phyloP scores from a whole-genome alignment of 2,888 invertebrate species.

The Zelleria hepariella region DNA sequence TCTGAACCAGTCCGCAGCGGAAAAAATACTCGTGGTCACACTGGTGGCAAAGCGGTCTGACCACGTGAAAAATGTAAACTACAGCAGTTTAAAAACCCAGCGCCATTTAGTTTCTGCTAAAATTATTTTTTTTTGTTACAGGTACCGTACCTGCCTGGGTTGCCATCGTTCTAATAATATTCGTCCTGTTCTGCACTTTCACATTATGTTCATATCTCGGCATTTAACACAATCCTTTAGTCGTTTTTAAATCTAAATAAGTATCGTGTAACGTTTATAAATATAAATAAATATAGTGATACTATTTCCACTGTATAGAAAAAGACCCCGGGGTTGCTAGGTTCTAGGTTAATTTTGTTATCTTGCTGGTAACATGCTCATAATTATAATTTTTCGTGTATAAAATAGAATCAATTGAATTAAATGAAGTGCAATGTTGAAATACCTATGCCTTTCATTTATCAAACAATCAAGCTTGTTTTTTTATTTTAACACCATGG shows the following conservation, averaged over 20 bases:
- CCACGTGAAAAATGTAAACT: too few relatives aligned
- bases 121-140: constrained; percentile 48
- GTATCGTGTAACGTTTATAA: constrained; percentile 11
- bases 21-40: too few relatives aligned
- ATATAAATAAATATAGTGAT: constrained; percentile 3
- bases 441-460: too few relatives aligned
- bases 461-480: constrained; percentile 17
- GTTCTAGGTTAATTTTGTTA: constrained; percentile 28
- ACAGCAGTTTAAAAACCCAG: too few relatives aligned
- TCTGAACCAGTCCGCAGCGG: too few relatives aligned
- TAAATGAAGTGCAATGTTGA: constrained; percentile 52
- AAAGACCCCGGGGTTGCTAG: constrained; percentile 35
- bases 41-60: too few relatives aligned
- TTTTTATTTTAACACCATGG: neutral
- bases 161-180: constrained; percentile 80
- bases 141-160: constrained; percentile 87
- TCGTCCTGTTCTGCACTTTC: constrained; percentile 85
- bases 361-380: constrained; percentile 42
- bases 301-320: constrained; percentile 21
- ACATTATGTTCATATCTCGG: constrained; percentile 87
- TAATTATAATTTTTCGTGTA: constrained; percentile 33
- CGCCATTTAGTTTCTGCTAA: neutral
- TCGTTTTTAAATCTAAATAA: constrained; percentile 20
- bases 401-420: constrained; percentile 55
- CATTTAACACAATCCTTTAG: constrained; percentile 58